A percentile compares a stretch with the other conserved stretches of the same genome.
These are phyloP conservation scores for Notolabrus celidotus DNA, from an alignment of 2,797 vertebrate species.

Conservation along the genomic window DNA sequence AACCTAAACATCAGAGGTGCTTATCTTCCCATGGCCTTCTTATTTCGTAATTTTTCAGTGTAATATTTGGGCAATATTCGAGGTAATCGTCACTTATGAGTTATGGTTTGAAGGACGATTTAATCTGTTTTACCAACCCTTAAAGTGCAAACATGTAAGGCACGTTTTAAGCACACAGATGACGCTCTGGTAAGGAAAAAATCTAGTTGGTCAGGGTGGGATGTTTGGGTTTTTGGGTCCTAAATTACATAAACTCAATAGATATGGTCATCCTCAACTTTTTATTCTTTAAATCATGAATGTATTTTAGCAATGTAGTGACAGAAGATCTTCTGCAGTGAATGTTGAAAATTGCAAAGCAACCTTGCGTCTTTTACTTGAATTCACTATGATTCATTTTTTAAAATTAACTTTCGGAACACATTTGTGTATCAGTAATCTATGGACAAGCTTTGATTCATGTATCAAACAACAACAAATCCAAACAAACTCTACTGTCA, in stretches of 20 bases:
- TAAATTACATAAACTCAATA: constrained; percentile 4
- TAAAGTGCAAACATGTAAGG: constrained; percentile 6
- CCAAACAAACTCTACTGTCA: neutral
- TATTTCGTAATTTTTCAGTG: neutral
- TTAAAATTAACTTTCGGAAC: neutral
- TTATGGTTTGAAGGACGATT: no score
- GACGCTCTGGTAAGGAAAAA: no score
- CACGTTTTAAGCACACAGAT: constrained; percentile 4
- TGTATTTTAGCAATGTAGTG: no score
- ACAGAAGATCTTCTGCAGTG: neutral
- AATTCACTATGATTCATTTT: neutral
- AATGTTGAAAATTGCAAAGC: neutral
- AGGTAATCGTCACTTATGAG: no score
- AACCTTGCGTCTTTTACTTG: no score
- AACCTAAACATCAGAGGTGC: constrained; percentile 31
- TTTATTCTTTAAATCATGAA: no score
- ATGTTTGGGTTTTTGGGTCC: neutral
- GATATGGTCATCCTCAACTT: no score
- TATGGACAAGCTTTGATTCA: neutral
- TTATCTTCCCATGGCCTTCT: constrained; percentile 50
- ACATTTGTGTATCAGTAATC: neutral
- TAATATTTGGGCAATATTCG: no score
- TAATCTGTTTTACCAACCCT: no score
- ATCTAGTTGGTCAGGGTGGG: no score
- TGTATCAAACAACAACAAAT: neutral